Evolutionary conservation across 2,888 invertebrate species (phyloP).

Genomic region (Spicauda simplicius): DNA sequence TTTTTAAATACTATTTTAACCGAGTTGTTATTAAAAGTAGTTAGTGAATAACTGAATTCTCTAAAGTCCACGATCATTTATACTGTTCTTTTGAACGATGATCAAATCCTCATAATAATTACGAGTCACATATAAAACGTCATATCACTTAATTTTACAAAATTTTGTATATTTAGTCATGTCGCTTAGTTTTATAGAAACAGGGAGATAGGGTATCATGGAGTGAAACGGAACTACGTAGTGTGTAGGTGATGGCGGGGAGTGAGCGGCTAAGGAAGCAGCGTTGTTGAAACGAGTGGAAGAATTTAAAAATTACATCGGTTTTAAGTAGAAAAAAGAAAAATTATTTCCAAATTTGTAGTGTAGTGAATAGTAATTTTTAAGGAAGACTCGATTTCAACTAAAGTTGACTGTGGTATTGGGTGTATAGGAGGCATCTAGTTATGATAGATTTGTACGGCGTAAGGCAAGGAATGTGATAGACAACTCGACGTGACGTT

Average conservation of each 20-base stretch:
- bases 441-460: slow-evolving; percentile 5
- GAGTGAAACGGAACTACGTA: slow-evolving; percentile 28
- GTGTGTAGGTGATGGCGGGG: not conserved
- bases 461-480: slow-evolving; percentile 32
- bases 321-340: slow-evolving; percentile 24
- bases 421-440: slow-evolving; percentile 7
- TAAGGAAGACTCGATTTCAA: slow-evolving; percentile 15
- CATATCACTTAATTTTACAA: slow-evolving; percentile 72
- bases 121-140: slow-evolving; percentile 68
- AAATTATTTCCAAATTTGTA: slow-evolving; percentile 31
- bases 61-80: slow-evolving; percentile 80
- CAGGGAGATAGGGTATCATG: slow-evolving; percentile 38
- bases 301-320: slow-evolving; percentile 19
- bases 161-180: slow-evolving; percentile 47
- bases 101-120: slow-evolving; percentile 69
- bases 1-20: slow-evolving; percentile 82
- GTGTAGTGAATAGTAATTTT: slow-evolving; percentile 25
- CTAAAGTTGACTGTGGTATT: slow-evolving; percentile 12
- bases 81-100: slow-evolving; percentile 81
- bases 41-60: slow-evolving; percentile 80
- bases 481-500: slow-evolving; percentile 13
- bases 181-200: slow-evolving; percentile 43
- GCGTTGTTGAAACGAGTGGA: slow-evolving; percentile 8
- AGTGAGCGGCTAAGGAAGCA: slow-evolving; percentile 10
- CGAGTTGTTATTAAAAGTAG: slow-evolving; percentile 82